Evolutionary conservation across 2,888 invertebrate species (phyloP).

Genomic region (Aspidiotus rigidus): DNA sequence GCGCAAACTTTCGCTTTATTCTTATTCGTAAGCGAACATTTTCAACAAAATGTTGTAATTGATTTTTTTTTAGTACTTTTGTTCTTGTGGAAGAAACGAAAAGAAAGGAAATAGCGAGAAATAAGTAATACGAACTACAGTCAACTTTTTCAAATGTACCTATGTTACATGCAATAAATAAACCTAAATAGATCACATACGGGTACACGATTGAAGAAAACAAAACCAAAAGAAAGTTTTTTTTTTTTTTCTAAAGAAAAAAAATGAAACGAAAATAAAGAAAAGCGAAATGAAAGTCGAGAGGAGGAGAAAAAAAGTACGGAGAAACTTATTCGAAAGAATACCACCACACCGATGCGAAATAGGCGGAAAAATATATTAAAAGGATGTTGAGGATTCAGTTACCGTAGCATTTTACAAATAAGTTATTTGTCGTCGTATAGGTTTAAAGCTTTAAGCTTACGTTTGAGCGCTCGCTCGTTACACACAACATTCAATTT

Average conservation of each 20-base stretch:
- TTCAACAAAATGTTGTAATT: too few relatives aligned
- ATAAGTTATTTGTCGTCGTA: conserved; percentile 31
- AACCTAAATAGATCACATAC: conserved; percentile 20
- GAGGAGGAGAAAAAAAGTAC: too few relatives aligned
- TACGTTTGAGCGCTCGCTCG: conserved; percentile 23
- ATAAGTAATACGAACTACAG: not conserved
- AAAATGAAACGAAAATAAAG: too few relatives aligned
- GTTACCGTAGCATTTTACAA: conserved; percentile 32
- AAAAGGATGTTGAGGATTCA: conserved; percentile 31
- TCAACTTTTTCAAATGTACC: not conserved
- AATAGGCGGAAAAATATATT: conserved; percentile 16
- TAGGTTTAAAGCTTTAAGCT: conserved; percentile 23
- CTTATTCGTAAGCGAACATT: too few relatives aligned
- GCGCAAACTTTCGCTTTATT: too few relatives aligned
- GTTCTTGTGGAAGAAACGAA: not conserved
- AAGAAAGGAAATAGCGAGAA: not conserved
- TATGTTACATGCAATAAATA: conserved; percentile 1
- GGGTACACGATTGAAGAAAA: conserved; percentile 4
- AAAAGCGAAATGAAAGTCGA: too few relatives aligned
- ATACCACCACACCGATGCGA: not conserved
- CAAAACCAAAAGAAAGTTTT: not conserved
- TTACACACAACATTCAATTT: conserved; percentile 31
- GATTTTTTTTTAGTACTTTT: too few relatives aligned
- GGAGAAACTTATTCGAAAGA: too few relatives aligned
- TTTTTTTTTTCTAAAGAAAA: too few relatives aligned